Evolutionary conservation across 1,140 invertebrate genomes (phyloP), one percentile per base, ranked within the genome.

Genomic region (Bradynema listronoti): DNA sequence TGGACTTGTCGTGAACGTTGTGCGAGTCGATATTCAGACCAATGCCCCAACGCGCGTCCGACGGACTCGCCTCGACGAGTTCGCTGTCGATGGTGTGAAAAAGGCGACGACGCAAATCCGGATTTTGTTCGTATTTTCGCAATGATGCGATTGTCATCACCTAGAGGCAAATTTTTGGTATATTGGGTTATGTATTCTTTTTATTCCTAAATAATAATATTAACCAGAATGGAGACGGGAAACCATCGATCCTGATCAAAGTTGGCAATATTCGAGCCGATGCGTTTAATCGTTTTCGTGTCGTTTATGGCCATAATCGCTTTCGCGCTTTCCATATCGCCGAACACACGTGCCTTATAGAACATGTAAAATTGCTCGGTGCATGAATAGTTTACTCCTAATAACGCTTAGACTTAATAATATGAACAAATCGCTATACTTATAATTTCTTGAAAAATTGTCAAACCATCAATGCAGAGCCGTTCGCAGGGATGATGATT

Each of bases 311-410:
- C 46, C 60, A 61, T 59, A 27, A 61, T 63, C 27, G 32, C 27
- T 11, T 27, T 32, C 32, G 46, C 46, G 14, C 36, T 29, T 5
- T 52, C 6, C 41, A 14, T 61, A 19, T 61, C 60, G 16, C 43
- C 53, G 24, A 61, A 61, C 22, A 61, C 24, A 2, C 41, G 24
- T 4, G 60, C 60, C 24, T 61, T 61, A 25, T 63, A 61, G 34
- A 45, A 61, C 60, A 61, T 61, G 36, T 61, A 61, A 34, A 61
- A 61, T 24, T 61, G 60, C 34, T 61, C 60, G 5, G 60, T 64
- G 25, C 60, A 61, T 0, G 50, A 22, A 51, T 47, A 57, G 11
- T 61, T 47, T 5, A 53, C 4, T 14, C 11, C 16, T 36, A 53
- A 55, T 22, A 11, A 39, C 36, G 36, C 19, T 39, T 39, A 39